Evolutionary conservation across 2,113 vertebrate species (phyloP), one percentile per base, ranked within the genome.

Genomic region (Xenotilapia longispinis): DNA sequence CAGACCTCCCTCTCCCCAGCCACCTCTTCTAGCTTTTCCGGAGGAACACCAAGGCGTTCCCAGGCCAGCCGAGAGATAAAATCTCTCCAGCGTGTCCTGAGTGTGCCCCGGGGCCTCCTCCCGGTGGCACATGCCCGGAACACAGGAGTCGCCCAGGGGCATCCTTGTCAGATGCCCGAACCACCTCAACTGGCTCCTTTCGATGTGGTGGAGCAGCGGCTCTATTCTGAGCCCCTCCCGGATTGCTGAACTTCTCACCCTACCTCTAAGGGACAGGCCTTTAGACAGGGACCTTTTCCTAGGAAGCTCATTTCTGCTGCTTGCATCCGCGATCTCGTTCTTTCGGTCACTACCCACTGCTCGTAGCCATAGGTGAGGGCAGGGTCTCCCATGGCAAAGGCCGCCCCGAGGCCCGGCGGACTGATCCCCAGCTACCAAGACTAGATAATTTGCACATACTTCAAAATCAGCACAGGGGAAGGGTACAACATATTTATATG

Each of bases 201-300:
- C 0, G 14, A 60, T 60, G 14, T 17, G 14, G 0, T 17, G 26
- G 2, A 60, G 57, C 57, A 60, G 57, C 0, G 1, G 26, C 5
- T 60, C 15, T 60, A 60, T 9, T 60, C 28, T 60, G 0, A 33
- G 28, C 3, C 0, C 57, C 57, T 60, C 1, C 57, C 3, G 2
- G 14, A 60, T 33, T 1, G 57, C 28, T 6, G 15, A 60, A 6
- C 28, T 60, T 60, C 8, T 60, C 57, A 31, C 55, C 55, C 55
- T 58, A 0, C 0, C 55, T 0, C 57, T 58, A 58, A 60, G 57
- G 57, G 57, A 60, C 0, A 57, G 23, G 55, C 23, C 7, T 33
- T 33, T 33, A 33, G 33, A 33, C 33, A 33, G 33, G 33, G 33
- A 33, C 33, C 33, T 33, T 33, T 33, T 33, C 33, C 33, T 33